Percentiles rank a stretch among this genome's conserved stretches.
These are phyloP conservation scores for Lobophora halterata DNA, from an alignment of 2,888 invertebrate species.

Conservation along the genomic window DNA sequence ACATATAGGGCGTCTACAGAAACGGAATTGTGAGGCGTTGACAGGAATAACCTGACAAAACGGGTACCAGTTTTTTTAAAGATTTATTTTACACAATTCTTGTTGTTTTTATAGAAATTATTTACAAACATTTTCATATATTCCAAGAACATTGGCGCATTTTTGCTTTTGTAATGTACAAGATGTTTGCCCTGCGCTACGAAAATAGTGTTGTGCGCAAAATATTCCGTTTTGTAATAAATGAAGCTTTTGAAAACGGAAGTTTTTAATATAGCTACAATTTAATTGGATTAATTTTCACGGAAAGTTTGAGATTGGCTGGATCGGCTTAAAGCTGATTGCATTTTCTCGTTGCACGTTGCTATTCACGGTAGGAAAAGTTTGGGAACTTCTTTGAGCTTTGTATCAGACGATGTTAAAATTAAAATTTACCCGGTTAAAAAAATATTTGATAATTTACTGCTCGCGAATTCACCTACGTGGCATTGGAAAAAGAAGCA, in stretches of 20 bases:
- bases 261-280: conserved; percentile 30
- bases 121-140: no score
- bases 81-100: no score
- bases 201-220: conserved; percentile 22
- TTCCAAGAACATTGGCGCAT: no score
- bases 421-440: background rate
- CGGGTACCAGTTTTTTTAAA: no score
- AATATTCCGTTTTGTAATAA: conserved; percentile 23
- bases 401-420: background rate
- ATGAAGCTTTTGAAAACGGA: conserved; percentile 19
- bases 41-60: no score
- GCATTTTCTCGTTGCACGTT: conserved; percentile 23
- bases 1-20: no score
- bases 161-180: conserved; percentile 3
- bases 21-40: no score
- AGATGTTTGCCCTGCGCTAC: conserved; percentile 2
- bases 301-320: conserved; percentile 23
- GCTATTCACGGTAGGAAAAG: conserved; percentile 7
- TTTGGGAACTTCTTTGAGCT: conserved; percentile 10
- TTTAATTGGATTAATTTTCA: conserved; percentile 31
- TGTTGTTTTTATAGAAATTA: no score
- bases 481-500: no score
- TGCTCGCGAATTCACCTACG: no score
- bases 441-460: no score
- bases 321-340: conserved; percentile 28